Conservation (phyloP, 2,113 vertebrate species). For the Ageneiosus marmoratus region DNA sequence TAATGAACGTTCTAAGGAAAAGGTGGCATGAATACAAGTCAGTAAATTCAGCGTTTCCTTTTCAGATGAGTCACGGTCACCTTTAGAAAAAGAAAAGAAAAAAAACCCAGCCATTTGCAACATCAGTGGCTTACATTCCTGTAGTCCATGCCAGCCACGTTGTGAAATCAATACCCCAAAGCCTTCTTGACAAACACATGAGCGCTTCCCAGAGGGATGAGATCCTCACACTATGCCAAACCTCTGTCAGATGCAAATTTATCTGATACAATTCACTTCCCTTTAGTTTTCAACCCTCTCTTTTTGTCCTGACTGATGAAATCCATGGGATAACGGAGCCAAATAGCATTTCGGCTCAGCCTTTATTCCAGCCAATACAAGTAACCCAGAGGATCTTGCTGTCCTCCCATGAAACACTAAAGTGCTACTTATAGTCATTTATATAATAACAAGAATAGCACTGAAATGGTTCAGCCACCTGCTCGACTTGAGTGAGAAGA, state of each 20-base stretch:
- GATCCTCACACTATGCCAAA: slow-evolving; percentile 58
- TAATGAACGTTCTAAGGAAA: background rate
- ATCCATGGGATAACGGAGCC: slow-evolving; percentile 40
- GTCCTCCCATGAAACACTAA: slow-evolving; percentile 42
- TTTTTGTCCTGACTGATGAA: slow-evolving; percentile 53
- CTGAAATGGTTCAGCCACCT: background rate
- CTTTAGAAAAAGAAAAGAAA: background rate
- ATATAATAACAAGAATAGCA: slow-evolving; percentile 11
- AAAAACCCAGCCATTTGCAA: slow-evolving; percentile 39
- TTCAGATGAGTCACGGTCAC: slow-evolving; percentile 18
- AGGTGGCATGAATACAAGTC: background rate
- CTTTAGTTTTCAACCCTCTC: slow-evolving; percentile 21
- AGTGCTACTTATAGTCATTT: slow-evolving; percentile 42
- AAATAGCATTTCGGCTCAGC: background rate
- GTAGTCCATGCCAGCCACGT: slow-evolving; percentile 53
- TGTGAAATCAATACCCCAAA: slow-evolving; percentile 70
- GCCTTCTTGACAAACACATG: slow-evolving; percentile 62
- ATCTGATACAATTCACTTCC: slow-evolving; percentile 49
- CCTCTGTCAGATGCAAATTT: slow-evolving; percentile 54
- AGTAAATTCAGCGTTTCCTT: background rate
- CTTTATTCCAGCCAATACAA: slow-evolving; percentile 26
- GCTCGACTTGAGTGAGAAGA: background rate
- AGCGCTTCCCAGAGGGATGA: slow-evolving; percentile 50
- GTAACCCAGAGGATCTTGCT: slow-evolving; percentile 37
- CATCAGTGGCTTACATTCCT: slow-evolving; percentile 45